These are phyloP conservation scores for Syngnathus acus DNA, from an alignment of 2,797 vertebrate genomes.

Conservation along the genomic window DNA sequence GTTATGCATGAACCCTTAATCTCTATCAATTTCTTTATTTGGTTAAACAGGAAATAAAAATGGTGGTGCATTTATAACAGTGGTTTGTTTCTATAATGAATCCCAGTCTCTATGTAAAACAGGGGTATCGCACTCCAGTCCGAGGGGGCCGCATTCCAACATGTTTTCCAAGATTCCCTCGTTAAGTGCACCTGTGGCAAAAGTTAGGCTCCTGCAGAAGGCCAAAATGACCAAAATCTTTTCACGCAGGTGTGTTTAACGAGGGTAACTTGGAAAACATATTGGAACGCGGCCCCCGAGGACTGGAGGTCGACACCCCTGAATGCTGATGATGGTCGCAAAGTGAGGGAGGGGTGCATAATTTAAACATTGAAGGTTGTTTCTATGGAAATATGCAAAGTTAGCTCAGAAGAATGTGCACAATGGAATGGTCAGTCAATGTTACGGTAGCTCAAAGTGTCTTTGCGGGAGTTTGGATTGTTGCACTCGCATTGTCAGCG, in stretches of 20 bases:
- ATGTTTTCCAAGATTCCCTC: no score
- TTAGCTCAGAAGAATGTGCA: constrained; percentile 42
- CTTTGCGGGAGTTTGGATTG: constrained; percentile 70
- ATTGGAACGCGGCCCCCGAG: no score
- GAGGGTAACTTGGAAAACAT: no score
- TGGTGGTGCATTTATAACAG: constrained; percentile 62
- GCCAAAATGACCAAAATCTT: no score
- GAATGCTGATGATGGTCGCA: constrained; percentile 62
- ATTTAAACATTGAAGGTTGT: constrained; percentile 31
- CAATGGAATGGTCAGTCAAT: constrained; percentile 35
- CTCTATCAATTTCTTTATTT: constrained; percentile 47
- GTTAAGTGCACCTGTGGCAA: no score
- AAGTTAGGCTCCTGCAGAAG: no score
- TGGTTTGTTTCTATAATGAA: constrained; percentile 62
- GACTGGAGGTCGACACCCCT: no score
- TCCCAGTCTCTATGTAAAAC: constrained; percentile 35
- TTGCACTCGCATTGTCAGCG: constrained; percentile 58
- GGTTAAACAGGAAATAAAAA: constrained; percentile 28
- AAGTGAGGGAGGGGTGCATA: constrained; percentile 43
- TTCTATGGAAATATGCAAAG: constrained; percentile 65
- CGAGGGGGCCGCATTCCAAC: no score
- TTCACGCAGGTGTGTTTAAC: no score
- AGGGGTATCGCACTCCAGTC: constrained; percentile 10
- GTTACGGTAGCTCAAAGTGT: constrained; percentile 66
- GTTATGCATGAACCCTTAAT: constrained; percentile 60